Conservation (phyloP, 2,888 invertebrate genomes). For the Helleia helle region DNA sequence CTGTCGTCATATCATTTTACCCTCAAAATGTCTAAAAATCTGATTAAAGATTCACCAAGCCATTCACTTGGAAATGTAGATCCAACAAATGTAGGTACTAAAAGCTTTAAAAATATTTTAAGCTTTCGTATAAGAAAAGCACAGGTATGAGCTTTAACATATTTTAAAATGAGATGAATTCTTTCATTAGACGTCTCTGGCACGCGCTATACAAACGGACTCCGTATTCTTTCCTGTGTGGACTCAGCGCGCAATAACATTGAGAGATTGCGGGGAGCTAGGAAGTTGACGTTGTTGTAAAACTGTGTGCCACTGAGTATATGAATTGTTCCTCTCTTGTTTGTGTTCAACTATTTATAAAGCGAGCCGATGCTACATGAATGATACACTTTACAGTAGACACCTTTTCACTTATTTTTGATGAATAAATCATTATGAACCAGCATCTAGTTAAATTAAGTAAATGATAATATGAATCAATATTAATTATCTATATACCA, state of each 20-base stretch:
- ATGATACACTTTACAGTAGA: constrained; percentile 1
- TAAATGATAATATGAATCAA: too few relatives aligned
- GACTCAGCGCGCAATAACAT: neutral
- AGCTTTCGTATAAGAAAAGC: too few relatives aligned
- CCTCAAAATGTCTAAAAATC: too few relatives aligned
- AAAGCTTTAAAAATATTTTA: too few relatives aligned
- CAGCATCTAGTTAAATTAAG: too few relatives aligned
- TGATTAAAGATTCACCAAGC: too few relatives aligned
- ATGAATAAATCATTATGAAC: too few relatives aligned
- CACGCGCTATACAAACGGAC: neutral
- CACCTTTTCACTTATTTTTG: too few relatives aligned
- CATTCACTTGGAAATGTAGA: too few relatives aligned
- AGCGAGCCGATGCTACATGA: neutral
- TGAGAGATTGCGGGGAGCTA: constrained; percentile 7
- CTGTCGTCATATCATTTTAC: too few relatives aligned
- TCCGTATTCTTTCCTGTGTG: neutral
- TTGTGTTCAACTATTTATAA: constrained; percentile 2
- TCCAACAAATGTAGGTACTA: too few relatives aligned
- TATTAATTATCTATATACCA: too few relatives aligned
- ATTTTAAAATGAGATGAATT: constrained; percentile 6
- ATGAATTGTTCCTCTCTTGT: neutral
- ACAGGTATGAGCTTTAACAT: neutral
- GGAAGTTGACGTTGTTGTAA: constrained; percentile 9
- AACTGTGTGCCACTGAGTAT: neutral
- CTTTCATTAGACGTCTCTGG: constrained; percentile 1